Conservation (phyloP, 2,888 invertebrate genomes). For the Epistrophella euchroma region DNA sequence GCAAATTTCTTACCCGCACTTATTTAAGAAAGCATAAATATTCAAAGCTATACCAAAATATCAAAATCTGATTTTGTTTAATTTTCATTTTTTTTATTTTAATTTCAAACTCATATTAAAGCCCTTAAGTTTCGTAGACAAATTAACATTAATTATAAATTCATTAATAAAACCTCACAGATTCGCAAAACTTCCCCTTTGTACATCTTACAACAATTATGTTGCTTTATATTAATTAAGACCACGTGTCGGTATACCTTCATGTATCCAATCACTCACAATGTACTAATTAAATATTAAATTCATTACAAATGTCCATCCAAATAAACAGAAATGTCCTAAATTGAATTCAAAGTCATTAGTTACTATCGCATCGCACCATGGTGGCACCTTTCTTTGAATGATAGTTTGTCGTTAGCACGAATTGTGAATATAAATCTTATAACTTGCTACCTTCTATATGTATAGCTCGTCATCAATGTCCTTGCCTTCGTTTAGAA, state of each 20-base stretch:
- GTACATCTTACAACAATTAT: neutral
- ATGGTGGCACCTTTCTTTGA: conserved; percentile 35
- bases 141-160: conserved; percentile 5
- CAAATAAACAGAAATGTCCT: conserved; percentile 35
- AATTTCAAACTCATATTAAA: neutral
- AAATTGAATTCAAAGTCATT: conserved; percentile 55
- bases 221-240: neutral
- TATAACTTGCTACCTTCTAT: neutral
- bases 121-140: neutral
- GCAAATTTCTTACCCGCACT: neutral
- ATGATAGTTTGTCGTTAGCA: conserved; percentile 42
- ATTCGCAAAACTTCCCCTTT: neutral
- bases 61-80: neutral
- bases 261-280: conserved; percentile 17
- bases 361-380: conserved; percentile 61
- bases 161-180: neutral
- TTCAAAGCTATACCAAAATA: neutral
- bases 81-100: neutral
- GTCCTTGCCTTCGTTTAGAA: conserved; percentile 1
- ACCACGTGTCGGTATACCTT: neutral
- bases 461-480: neutral
- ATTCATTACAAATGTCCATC: conserved; percentile 50
- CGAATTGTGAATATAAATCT: conserved; percentile 56
- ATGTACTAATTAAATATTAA: conserved; percentile 57
- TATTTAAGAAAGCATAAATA: neutral